These are phyloP conservation scores for Hippopotamus amphibius DNA, from an alignment of 2,113 vertebrate genomes.

Conservation along the genomic window DNA sequence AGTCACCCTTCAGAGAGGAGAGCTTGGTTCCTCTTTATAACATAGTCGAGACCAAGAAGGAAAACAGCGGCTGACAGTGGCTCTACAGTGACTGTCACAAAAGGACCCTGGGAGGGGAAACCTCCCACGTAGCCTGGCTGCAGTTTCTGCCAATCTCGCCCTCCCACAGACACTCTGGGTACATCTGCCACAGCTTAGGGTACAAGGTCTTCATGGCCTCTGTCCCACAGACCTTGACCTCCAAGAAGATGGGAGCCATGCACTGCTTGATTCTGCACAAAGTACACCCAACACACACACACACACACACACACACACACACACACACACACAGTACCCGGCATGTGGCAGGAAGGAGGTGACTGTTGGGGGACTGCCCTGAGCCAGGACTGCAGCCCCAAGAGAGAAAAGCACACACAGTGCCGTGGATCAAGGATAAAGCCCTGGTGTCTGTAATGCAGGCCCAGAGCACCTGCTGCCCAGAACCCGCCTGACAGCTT, in stretches of 20 bases:
- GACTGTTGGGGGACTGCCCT: rapidly evolving
- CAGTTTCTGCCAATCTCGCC: not conserved
- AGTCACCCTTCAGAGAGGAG: not conserved
- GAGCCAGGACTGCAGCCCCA: rapidly evolving
- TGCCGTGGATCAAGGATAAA: rapidly evolving
- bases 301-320: not conserved
- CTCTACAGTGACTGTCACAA: too few relatives aligned
- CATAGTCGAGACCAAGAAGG: rapidly evolving
- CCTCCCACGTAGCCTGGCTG: rapidly evolving
- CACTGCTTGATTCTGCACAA: rapidly evolving
- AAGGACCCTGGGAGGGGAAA: not conserved
- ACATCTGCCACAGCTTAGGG: rapidly evolving
- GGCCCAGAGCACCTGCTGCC: not conserved
- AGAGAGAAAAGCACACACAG: rapidly evolving
- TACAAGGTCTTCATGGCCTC: not conserved
- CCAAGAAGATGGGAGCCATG: rapidly evolving
- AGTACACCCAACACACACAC: not conserved
- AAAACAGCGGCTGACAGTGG: rapidly evolving
- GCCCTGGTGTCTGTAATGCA: rapidly evolving
- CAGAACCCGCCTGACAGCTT: rapidly evolving
- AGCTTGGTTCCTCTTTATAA: rapidly evolving
- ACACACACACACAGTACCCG: not conserved
- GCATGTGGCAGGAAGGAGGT: rapidly evolving
- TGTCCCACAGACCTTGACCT: not conserved
- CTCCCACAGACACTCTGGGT: rapidly evolving